A percentile compares a stretch with the other conserved stretches of the same genome.
These are phyloP conservation scores for Falcaria lacertinaria DNA, from an alignment of 2,888 invertebrate genomes.

Conservation along the genomic window DNA sequence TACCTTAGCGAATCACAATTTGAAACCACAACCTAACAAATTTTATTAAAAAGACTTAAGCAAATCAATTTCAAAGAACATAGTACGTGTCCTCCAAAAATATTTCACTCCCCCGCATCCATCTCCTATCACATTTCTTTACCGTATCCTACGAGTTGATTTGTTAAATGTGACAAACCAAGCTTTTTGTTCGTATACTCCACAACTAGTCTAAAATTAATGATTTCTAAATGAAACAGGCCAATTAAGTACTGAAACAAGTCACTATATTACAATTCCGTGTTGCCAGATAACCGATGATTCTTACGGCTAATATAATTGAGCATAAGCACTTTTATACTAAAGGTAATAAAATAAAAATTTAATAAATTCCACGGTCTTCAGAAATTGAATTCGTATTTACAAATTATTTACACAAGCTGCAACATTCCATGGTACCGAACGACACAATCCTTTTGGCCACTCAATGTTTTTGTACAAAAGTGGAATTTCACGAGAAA, in stretches of 20 bases:
- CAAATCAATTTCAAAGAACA: constrained; percentile 56
- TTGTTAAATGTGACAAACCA: constrained; percentile 53
- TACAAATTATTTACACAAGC: constrained; percentile 75
- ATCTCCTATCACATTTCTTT: constrained; percentile 67
- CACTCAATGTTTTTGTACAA: constrained; percentile 53
- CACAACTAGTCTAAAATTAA: constrained; percentile 58
- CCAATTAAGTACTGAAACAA: constrained; percentile 43
- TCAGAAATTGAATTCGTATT: constrained; percentile 63
- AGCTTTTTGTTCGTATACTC: constrained; percentile 64
- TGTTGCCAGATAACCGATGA: constrained; percentile 38
- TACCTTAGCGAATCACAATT: constrained; percentile 41
- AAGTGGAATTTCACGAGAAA: constrained; percentile 41
- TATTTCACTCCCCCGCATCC: constrained; percentile 45
- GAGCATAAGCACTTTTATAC: constrained; percentile 74
- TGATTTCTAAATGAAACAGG: constrained; percentile 25
- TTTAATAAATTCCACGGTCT: constrained; percentile 50
- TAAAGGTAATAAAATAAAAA: constrained; percentile 55
- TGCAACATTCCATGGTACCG: constrained; percentile 46
- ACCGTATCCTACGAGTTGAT: constrained; percentile 46
- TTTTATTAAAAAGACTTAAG: constrained; percentile 43
- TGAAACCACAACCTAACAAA: constrained; percentile 71
- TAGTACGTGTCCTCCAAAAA: constrained; percentile 59
- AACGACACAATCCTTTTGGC: constrained; percentile 61
- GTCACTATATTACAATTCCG: constrained; percentile 40
- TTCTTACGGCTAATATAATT: constrained; percentile 68